Base-by-base conservation (phyloP, 1,140 invertebrate species). In the Calycopis cecrops region DNA sequence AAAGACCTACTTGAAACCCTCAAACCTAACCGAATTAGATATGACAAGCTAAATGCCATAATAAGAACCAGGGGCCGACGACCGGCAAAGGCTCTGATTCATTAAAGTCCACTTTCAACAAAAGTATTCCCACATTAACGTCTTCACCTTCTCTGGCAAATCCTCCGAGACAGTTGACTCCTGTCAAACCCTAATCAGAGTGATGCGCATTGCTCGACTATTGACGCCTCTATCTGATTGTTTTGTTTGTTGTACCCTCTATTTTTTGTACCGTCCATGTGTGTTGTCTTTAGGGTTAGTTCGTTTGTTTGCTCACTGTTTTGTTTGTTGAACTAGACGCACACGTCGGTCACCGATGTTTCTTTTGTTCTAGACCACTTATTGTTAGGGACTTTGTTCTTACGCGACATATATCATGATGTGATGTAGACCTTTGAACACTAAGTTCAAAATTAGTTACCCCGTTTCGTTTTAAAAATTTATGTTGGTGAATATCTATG, bases 211-310 rank as follows among this genome's bases (percentile, higher is more conserved):
- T 48, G 54, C 42, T 17, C 48, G 18, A 14, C 12, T 44, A 54
- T 28, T 40, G 40, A 52, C 28, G 0, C 16, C 11, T 42, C 14
- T 34, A 40, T 35, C 4, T 34, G 34, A 21, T 50, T 50, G 14
- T 34, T 35, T 35, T 17, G 18, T 33, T 28, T 42, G 12, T 16
- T 53, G 6, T 14, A 44, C 52, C 62, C 69, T 62, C 62, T 71
- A 71, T 65, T 79, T 71, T 77, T 79, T 80, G 74, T 72, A 77
- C 79, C 79, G 79, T 83, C 79, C 79, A 81, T 79, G 57, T 60
- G 58, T 81, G 78, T 78, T 77, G 78, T 80, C 65, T 55, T 50
- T 56, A 62, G 60, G 49, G 50, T 54, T 57, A 54, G 60, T 54
- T 56, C 35, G 42, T 47, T 49, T 58, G 17, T 65, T 57, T 53